Evolutionary conservation across 2,888 invertebrate species (phyloP), one percentile per base, ranked within the genome.

Genomic region (Sesamia inferens): DNA sequence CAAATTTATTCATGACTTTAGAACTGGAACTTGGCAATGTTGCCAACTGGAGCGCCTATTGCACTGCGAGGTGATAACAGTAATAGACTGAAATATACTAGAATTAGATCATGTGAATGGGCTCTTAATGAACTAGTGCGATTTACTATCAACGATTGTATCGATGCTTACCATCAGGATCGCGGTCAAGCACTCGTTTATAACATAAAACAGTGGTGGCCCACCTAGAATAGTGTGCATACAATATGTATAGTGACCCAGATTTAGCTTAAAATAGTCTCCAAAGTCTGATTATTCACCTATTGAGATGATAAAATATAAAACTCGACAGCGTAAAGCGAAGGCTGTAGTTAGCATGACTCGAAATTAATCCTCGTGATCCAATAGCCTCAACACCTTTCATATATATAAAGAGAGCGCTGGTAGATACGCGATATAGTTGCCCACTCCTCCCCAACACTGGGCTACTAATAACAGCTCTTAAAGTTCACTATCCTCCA

Each of bases 1-100:
- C 57, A 51, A 82, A 84, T 84, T 70, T 81, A 82, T 84, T 82
- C 76, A 81, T 82, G 47, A 66, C 58, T 63, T 71, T 81, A 68
- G 31, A 31, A 31, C 31, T 31, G 3, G 59, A 69, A 84, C 55
- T 76, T 81, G 76, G 81, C 81, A 19, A 59, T 55, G 24, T 19
- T 61, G 63, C 76, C 68, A 81, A 64, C 71, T 75, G 68, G 68
- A 59, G 22, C 31, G 22, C 31, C n/a, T 22, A 14, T 44, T 58
- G 39, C 31, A 3, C 31, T 39, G 7, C 24, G 54, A 58, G 31
- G 58, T 65, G 48, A 55, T 66, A 57, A 76, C 59, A 62, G 16
- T 68, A 11, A 58, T 54, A 62, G n/a, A 47, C 13, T 51, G n/a
- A 48, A 39, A 68, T 73, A 44, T 68, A 61, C 19, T 14, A 13